Conservation (phyloP, 2,888 invertebrate genomes). For the Phalangium opilio region DNA sequence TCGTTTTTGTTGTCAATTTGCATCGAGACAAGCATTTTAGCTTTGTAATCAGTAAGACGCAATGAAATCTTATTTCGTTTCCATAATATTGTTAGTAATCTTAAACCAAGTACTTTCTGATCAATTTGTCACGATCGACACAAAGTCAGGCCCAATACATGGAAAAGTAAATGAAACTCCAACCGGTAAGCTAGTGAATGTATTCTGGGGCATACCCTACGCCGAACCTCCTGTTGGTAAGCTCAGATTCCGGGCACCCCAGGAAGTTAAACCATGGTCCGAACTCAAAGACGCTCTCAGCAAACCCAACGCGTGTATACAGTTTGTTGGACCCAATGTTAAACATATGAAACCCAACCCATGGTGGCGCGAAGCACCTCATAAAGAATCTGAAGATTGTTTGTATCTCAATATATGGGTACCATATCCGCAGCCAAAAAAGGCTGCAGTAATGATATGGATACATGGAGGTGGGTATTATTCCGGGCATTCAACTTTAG, state of each 20-base stretch:
- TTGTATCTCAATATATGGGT: conserved; percentile 68
- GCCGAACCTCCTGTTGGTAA: conserved; percentile 11
- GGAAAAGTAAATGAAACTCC: too few relatives aligned
- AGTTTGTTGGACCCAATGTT: neutral
- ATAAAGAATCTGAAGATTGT: conserved; percentile 48
- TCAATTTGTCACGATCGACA: too few relatives aligned
- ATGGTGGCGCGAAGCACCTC: neutral
- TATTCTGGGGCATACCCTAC: conserved; percentile 16
- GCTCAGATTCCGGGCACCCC: conserved; percentile 8
- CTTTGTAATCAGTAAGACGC: too few relatives aligned
- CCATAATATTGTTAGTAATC: too few relatives aligned
- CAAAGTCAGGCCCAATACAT: too few relatives aligned
- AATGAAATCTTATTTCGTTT: too few relatives aligned
- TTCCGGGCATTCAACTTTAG: conserved; percentile 18
- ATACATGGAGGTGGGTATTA: conserved; percentile 26
- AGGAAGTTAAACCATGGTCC: conserved; percentile 10
- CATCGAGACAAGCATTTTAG: too few relatives aligned
- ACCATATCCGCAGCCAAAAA: conserved; percentile 33
- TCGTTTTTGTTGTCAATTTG: too few relatives aligned
- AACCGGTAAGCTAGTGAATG: conserved; percentile 1
- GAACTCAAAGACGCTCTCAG: conserved; percentile 4
- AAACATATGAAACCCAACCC: conserved; percentile 3
- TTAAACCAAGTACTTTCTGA: too few relatives aligned
- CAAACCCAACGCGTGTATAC: conserved; percentile 12
- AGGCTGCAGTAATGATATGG: conserved; percentile 46